Conservation (phyloP, 2,797 vertebrate genomes). For the Trachops cirrhosus region DNA sequence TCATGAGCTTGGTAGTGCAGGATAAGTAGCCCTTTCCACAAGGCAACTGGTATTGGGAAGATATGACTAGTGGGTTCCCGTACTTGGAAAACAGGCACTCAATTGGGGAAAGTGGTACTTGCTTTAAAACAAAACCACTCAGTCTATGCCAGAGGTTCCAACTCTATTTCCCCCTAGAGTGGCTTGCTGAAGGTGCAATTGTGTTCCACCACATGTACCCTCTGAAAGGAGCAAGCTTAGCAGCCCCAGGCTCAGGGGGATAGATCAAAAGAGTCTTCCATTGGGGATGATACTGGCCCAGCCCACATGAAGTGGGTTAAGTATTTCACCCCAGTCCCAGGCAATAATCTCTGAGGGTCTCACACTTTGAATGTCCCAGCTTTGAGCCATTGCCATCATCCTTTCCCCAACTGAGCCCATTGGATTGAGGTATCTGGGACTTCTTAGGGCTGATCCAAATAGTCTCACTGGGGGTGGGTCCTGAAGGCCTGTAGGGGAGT, state of each 20-base stretch:
- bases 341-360: neutral
- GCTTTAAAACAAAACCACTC: neutral
- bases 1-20: too few relatives aligned
- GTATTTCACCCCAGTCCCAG: neutral
- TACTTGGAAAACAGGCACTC: neutral
- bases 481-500: neutral
- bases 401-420: neutral
- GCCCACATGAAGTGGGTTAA: neutral
- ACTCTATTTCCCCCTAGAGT: neutral
- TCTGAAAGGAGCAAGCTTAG: neutral
- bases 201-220: neutral
- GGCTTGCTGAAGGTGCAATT: neutral
- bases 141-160: neutral
- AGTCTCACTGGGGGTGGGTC: too few relatives aligned
- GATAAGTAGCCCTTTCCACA: too few relatives aligned
- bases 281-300: neutral
- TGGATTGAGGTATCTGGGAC: too few relatives aligned
- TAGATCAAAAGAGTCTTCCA: neutral
- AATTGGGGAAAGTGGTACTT: neutral
- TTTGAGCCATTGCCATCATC: neutral
- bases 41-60: neutral
- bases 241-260: neutral
- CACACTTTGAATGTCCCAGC: neutral
- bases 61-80: neutral
- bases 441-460: too few relatives aligned